phyloP scores from a whole-genome alignment of 2,113 vertebrate species.

The Donacobius atricapilla region DNA sequence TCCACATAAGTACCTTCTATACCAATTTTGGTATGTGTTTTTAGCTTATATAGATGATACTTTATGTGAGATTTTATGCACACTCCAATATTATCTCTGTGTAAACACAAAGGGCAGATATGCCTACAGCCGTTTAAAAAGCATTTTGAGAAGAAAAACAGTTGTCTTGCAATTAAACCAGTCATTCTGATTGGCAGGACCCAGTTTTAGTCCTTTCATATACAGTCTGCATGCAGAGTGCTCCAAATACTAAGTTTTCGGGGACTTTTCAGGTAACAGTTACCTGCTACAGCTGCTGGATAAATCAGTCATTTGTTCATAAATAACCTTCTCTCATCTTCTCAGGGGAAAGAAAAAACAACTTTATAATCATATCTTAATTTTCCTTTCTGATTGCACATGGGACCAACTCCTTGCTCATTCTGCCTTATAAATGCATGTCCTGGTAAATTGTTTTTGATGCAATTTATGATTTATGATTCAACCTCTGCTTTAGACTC shows the following conservation, averaged over 20 bases:
- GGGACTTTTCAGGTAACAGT: not conserved
- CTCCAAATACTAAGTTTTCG: not conserved
- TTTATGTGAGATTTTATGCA: not conserved
- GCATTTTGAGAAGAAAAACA: not conserved
- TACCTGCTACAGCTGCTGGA: not conserved
- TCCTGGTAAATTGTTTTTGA: not conserved
- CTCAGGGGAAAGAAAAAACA: not conserved
- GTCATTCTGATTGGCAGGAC: not conserved
- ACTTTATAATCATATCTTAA: not conserved
- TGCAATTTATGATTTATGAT: not conserved
- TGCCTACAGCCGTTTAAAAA: not conserved
- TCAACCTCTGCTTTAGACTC: not conserved
- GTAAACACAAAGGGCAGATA: not conserved
- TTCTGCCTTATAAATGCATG: not conserved
- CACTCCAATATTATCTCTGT: not conserved
- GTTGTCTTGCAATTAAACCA: not conserved
- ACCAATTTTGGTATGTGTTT: not conserved
- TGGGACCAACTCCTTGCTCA: not conserved
- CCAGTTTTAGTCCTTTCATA: not conserved
- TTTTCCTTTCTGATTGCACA: not conserved
- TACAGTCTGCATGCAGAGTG: not conserved
- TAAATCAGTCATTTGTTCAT: not conserved
- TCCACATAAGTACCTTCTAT: not conserved
- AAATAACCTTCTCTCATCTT: not conserved
- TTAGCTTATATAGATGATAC: not conserved